Evolutionary conservation across 2,797 vertebrate species (phyloP).

Genomic region (Anas bernieri): DNA sequence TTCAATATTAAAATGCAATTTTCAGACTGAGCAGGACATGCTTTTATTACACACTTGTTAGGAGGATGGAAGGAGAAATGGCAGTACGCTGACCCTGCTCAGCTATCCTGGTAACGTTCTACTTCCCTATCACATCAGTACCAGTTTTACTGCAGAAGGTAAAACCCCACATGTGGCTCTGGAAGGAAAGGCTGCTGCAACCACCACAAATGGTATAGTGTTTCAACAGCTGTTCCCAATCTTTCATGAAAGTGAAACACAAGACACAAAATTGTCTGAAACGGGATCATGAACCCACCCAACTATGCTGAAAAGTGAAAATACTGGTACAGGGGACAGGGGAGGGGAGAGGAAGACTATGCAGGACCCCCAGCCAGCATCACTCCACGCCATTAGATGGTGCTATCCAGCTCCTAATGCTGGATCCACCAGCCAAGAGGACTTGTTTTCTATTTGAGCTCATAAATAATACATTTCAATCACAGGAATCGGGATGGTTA

Average conservation of each 20-base stretch:
- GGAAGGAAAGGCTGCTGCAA: background rate
- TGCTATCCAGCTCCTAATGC: constrained; percentile 55
- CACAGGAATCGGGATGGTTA: background rate
- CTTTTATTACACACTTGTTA: background rate
- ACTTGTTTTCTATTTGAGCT: background rate
- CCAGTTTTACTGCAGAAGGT: background rate
- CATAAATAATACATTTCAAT: constrained; percentile 64
- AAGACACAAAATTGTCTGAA: background rate
- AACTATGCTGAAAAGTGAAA: background rate
- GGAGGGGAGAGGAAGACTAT: background rate
- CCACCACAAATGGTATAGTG: background rate
- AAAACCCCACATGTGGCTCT: background rate
- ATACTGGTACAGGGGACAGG: background rate
- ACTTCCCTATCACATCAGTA: background rate
- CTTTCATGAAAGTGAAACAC: background rate
- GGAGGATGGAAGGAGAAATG: background rate
- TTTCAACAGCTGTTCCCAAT: background rate
- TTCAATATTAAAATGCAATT: background rate
- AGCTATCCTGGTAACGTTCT: background rate
- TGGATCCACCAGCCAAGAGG: background rate
- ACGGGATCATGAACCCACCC: background rate
- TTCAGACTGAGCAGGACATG: background rate
- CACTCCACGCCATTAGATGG: constrained; percentile 49
- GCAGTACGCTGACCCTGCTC: background rate
- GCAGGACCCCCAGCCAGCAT: background rate